Evolutionary conservation across 64 coral and sea anemone species (phyloP).

Genomic region (Montipora capricornis): DNA sequence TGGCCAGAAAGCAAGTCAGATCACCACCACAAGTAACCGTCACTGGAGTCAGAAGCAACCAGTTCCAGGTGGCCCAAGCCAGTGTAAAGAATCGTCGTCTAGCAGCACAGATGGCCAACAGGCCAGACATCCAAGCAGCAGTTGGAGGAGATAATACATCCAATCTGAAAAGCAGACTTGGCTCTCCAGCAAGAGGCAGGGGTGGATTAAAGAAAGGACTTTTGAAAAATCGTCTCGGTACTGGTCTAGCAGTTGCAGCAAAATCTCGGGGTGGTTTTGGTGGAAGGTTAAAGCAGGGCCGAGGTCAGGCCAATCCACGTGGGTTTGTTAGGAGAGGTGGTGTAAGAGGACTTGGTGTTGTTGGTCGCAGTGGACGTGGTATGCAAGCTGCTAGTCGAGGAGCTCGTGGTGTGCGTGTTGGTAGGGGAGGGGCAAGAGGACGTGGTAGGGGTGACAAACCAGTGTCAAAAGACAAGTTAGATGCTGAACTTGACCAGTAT

Average conservation of each 20-base stretch:
- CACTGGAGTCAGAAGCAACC: constrained; percentile 78
- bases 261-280: constrained; percentile 60
- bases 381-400: constrained; percentile 12
- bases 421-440: constrained; percentile 63
- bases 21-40: constrained; percentile 91
- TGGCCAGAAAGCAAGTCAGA: constrained; percentile 73
- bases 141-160: constrained; percentile 68
- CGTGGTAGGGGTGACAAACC: constrained; percentile 52
- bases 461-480: constrained; percentile 75
- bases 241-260: constrained; percentile 31
- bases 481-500: constrained; percentile 89
- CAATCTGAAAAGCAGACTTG: constrained; percentile 63
- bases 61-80: constrained; percentile 83
- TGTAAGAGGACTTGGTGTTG: constrained; percentile 8
- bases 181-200: constrained; percentile 41
- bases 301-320: constrained; percentile 31
- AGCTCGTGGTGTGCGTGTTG: constrained; percentile 38
- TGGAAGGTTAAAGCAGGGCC: constrained; percentile 5
- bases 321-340: constrained; percentile 45
- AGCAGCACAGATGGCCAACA: constrained; percentile 91
- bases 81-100: constrained; percentile 88
- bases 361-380: constrained; percentile 27
- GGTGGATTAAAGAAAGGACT: constrained; percentile 20
- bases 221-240: constrained; percentile 49
- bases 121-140: constrained; percentile 84